phyloP scores from a whole-genome alignment of 2,113 vertebrate species.

The Semicossyphus pulcher region DNA sequence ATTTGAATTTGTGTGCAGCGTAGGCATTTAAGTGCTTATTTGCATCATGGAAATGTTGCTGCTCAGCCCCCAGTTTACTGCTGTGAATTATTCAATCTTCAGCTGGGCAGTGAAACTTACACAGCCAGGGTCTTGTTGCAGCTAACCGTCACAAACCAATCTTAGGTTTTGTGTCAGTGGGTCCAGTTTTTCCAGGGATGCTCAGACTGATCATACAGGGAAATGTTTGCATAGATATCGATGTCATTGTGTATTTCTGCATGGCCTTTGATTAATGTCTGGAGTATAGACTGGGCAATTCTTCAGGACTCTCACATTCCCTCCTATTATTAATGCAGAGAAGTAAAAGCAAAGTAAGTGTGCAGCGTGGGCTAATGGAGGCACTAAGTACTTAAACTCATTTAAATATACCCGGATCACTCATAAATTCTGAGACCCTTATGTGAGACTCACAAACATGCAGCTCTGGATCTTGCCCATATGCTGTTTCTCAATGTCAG shows the following conservation, averaged over 20 bases:
- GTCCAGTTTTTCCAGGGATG: background rate
- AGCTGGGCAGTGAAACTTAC: slow-evolving; percentile 17
- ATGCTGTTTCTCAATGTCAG: background rate
- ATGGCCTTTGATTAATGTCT: background rate
- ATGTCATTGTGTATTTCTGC: background rate
- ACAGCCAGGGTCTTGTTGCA: slow-evolving; percentile 28
- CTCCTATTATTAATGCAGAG: background rate
- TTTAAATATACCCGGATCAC: slow-evolving; percentile 4
- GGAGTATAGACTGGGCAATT: background rate
- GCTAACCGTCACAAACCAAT: slow-evolving; percentile 4
- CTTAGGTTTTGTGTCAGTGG: background rate
- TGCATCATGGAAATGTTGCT: slow-evolving; percentile 14
- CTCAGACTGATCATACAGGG: background rate
- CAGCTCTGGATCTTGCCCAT: slow-evolving; percentile 13
- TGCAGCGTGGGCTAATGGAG: background rate
- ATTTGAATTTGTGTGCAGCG: background rate
- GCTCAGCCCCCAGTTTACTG: background rate
- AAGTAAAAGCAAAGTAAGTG: background rate
- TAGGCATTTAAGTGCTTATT: background rate
- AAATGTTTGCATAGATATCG: background rate
- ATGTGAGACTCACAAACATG: slow-evolving; percentile 34
- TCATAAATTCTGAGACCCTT: slow-evolving; percentile 17
- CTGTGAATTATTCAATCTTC: slow-evolving; percentile 46
- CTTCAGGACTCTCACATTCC: background rate
- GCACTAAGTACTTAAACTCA: background rate